Conservation (phyloP, 2,888 invertebrate genomes). For the Caenorhabditis parvicauda region DNA sequence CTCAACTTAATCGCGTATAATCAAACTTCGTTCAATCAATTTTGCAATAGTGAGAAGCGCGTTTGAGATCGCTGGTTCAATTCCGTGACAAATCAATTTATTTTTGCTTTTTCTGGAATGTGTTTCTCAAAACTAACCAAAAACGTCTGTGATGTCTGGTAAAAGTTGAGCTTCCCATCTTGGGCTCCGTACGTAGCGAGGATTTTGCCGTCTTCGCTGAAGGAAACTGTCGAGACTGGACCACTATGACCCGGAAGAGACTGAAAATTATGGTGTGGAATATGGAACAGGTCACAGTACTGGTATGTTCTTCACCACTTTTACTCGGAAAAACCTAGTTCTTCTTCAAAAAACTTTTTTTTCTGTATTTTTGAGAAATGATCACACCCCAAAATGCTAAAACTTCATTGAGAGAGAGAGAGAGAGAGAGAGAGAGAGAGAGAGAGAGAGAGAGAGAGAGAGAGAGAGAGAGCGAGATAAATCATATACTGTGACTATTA, state of each 20-base stretch:
- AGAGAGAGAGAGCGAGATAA: no score
- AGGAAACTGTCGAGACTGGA: slow-evolving; percentile 86
- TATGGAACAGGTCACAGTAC: no score
- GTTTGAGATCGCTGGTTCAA: no score
- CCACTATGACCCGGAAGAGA: slow-evolving; percentile 76
- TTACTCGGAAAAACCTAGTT: neutral
- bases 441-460: no score
- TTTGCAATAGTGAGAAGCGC: neutral
- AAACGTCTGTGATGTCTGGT: slow-evolving; percentile 79
- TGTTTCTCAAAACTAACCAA: slow-evolving; percentile 50
- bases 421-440: no score
- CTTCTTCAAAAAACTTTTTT: neutral
- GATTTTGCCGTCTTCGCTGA: slow-evolving; percentile 95
- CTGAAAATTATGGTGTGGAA: slow-evolving; percentile 27
- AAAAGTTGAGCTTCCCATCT: slow-evolving; percentile 92
- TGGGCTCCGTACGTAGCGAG: slow-evolving; percentile 87
- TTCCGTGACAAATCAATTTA: neutral
- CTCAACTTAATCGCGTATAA: neutral
- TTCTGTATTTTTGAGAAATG: neutral
- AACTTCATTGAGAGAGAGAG: no score
- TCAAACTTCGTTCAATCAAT: neutral
- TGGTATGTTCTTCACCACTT: neutral
- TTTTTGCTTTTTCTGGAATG: neutral
- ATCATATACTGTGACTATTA: no score
- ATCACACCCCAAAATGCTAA: neutral